Conservation (phyloP, 2,888 invertebrate genomes). For the Heliconius sara region DNA sequence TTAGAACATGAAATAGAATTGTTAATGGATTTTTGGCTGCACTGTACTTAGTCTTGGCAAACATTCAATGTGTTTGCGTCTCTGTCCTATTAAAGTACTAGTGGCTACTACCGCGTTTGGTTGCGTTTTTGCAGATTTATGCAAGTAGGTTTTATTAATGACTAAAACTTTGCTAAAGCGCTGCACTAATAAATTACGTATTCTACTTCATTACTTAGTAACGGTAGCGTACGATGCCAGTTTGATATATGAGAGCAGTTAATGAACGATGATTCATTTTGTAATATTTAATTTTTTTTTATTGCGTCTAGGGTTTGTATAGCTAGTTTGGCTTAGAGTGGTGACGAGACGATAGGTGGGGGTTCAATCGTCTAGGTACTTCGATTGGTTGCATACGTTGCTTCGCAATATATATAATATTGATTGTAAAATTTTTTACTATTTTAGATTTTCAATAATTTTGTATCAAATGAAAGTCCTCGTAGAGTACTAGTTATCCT, state of each 20-base stretch:
- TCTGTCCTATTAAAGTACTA: conserved; percentile 19
- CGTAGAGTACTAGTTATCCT: neutral
- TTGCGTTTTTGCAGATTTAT: conserved; percentile 31
- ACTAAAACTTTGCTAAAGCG: conserved; percentile 1
- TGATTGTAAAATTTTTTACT: neutral
- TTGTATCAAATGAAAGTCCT: neutral
- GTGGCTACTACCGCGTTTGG: neutral
- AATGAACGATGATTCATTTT: neutral
- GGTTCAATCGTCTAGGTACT: neutral
- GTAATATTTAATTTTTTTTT: neutral
- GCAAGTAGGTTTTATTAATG: conserved; percentile 28
- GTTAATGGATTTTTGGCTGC: conserved; percentile 28
- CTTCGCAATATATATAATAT: neutral
- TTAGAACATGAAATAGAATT: conserved; percentile 24
- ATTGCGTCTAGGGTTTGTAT: neutral
- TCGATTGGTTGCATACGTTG: neutral
- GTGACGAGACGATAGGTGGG: neutral
- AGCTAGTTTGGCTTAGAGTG: neutral
- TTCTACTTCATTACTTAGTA: conserved; percentile 10
- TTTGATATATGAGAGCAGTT: conserved; percentile 1
- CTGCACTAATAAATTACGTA: conserved; percentile 17
- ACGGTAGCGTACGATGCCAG: conserved; percentile 9
- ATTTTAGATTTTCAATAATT: neutral
- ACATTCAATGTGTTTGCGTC: conserved; percentile 26
- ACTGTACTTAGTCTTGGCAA: conserved; percentile 31